These are phyloP conservation scores for Camponotus fellah DNA, from an alignment of 2,888 invertebrate species.

Conservation along the genomic window DNA sequence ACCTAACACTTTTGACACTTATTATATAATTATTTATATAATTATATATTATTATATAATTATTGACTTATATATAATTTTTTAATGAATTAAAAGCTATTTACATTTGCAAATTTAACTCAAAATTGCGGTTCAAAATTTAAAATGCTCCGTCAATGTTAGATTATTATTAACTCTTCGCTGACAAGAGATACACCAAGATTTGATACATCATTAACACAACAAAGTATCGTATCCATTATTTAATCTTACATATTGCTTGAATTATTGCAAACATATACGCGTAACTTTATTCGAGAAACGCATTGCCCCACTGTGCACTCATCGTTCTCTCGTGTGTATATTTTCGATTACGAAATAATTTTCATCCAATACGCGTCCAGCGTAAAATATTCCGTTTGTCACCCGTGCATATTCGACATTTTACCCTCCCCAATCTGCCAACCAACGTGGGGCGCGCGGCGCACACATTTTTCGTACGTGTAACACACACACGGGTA, in stretches of 20 bases:
- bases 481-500: neutral
- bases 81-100: neutral
- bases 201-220: neutral
- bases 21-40: no score
- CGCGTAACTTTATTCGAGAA: neutral
- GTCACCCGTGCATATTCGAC: constrained; percentile 42
- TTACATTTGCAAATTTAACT: neutral
- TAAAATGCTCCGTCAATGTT: neutral
- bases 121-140: neutral
- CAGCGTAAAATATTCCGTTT: constrained; percentile 41
- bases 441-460: constrained; percentile 27
- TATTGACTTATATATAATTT: neutral
- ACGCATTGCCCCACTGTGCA: neutral
- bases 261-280: neutral
- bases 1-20: neutral
- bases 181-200: neutral
- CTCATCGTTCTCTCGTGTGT: neutral
- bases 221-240: neutral
- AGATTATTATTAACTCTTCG: neutral
- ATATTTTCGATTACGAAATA: constrained; percentile 28
- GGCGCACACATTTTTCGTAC: constrained; percentile 47
- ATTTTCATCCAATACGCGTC: constrained; percentile 36
- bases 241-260: neutral
- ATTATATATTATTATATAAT: no score
- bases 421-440: constrained; percentile 48